Evolutionary conservation across 2,113 vertebrate species (phyloP).

Genomic region (Paradisaea rubra): DNA sequence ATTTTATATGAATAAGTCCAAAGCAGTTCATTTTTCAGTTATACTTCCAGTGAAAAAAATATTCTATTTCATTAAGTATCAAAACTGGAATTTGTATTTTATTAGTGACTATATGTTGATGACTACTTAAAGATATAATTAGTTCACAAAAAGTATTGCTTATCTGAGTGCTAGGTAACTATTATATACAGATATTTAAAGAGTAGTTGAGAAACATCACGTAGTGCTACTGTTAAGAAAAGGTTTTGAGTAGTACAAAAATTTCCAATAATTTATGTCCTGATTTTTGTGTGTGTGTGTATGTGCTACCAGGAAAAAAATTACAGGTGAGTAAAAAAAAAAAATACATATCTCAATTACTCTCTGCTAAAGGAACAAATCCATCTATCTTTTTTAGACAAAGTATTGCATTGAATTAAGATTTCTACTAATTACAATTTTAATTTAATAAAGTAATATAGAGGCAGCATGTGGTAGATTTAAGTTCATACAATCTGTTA

Average conservation of each 20-base stretch:
- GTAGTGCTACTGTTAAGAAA: slow-evolving; percentile 27
- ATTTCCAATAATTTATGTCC: slow-evolving; percentile 22
- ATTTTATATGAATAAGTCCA: background rate
- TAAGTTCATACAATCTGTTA: slow-evolving; percentile 46
- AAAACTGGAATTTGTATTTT: slow-evolving; percentile 29
- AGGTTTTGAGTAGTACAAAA: slow-evolving; percentile 42
- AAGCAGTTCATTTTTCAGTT: slow-evolving; percentile 2
- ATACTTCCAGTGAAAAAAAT: background rate
- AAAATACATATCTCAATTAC: background rate
- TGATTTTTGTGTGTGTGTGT: background rate
- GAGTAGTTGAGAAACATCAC: slow-evolving; percentile 25
- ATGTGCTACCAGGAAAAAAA: slow-evolving; percentile 10
- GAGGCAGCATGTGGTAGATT: slow-evolving; percentile 66
- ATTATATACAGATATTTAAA: slow-evolving; percentile 46
- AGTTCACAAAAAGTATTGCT: slow-evolving; percentile 35
- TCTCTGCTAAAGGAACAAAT: slow-evolving; percentile 18
- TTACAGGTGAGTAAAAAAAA: background rate
- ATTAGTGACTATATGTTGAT: background rate
- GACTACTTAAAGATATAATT: slow-evolving; percentile 24
- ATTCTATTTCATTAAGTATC: background rate
- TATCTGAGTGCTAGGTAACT: slow-evolving; percentile 13
- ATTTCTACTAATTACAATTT: slow-evolving; percentile 52
- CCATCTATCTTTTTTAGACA: background rate
- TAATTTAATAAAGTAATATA: slow-evolving; percentile 54
- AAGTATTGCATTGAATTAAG: slow-evolving; percentile 12